Conservation (phyloP, 2,797 vertebrate species). For the Pangasius krempfi region DNA sequence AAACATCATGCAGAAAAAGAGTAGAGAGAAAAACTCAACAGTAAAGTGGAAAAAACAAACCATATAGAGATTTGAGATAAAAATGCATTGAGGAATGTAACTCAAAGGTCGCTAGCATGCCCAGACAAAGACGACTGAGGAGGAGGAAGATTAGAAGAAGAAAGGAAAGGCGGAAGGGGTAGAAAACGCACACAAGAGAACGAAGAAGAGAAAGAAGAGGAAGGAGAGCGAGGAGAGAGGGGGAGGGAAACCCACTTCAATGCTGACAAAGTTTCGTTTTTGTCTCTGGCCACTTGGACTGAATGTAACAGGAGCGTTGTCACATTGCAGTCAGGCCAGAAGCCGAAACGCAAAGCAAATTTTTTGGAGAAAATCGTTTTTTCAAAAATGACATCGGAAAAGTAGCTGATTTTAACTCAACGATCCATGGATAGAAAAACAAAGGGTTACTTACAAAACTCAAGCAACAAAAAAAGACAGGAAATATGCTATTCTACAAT, state of each 20-base stretch:
- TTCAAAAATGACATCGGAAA: constrained; percentile 38
- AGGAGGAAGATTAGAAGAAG: constrained; percentile 72
- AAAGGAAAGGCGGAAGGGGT: constrained; percentile 58
- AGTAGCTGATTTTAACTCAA: constrained; percentile 64
- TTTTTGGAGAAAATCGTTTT: neutral
- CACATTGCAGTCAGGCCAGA: constrained; percentile 89
- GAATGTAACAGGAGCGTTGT: constrained; percentile 88
- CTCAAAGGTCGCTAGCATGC: constrained; percentile 88
- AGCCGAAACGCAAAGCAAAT: constrained; percentile 75
- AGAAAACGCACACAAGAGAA: constrained; percentile 66
- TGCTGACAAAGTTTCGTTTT: constrained; percentile 82
- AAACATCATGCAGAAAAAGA: constrained; percentile 98
- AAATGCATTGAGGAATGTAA: constrained; percentile 87
- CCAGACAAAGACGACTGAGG: constrained; percentile 83
- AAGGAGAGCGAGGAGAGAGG: constrained; percentile 70
- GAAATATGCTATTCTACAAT: constrained; percentile 66
- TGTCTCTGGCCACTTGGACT: constrained; percentile 86
- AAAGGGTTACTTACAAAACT: constrained; percentile 73
- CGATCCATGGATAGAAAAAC: constrained; percentile 58
- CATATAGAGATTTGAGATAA: constrained; percentile 81
- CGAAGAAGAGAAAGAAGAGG: constrained; percentile 58
- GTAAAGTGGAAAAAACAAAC: constrained; percentile 75
- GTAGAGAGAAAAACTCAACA: constrained; percentile 80
- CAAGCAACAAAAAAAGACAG: constrained; percentile 75
- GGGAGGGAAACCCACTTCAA: constrained; percentile 86